Base-by-base conservation (phyloP, 2,888 invertebrate genomes). In the Cremastinae sp. region DNA sequence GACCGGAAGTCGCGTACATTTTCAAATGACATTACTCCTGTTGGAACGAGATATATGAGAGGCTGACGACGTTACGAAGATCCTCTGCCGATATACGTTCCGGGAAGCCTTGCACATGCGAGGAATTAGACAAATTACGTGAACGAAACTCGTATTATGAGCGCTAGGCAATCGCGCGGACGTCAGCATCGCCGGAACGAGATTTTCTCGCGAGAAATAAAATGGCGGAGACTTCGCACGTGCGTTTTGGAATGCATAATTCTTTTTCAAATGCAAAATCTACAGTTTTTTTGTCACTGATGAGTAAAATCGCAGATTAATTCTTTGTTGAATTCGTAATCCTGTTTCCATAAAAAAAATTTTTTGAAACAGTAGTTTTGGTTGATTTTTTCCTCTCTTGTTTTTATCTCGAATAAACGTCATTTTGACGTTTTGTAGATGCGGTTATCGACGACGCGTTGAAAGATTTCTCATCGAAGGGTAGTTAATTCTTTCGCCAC, bases 41-140 rank as follows among this genome's bases (percentile, higher is more conserved):
- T 22, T n/a, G 41, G 16, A 14, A n/a, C 20, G 47, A 62, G 43
- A 56, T 28, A 16, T 54, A 20, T 53, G 41, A n/a, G 5, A 28
- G 5, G 14, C 43, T 22, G 22, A 47, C 49, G 38, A 68, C 9
- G 58, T 20, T 22, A 12, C 47, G 18, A 10, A 58, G 47, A 14
- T 45, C 4, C 5, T 5, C 43, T 7, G 34, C 28, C 16, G 8
- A 16, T 43, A 36, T 18, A 10, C 18, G 28, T 28, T 34, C 12
- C 36, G 61, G 9, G 51, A 70, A 70, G 45, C 53, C 70, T 14
- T 36, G 45, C 43, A 61, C 14, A 62, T 47, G 20, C 61, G 18
- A 45, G 53, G 53, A 62, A 70, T 70, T 62, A 45, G 43, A 70
- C 20, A 62, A n/a, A 70, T 62, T 70, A 70, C 53, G 43, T 54